Conservation (phyloP, 2,113 vertebrate genomes). For the Albula goreensis region DNA sequence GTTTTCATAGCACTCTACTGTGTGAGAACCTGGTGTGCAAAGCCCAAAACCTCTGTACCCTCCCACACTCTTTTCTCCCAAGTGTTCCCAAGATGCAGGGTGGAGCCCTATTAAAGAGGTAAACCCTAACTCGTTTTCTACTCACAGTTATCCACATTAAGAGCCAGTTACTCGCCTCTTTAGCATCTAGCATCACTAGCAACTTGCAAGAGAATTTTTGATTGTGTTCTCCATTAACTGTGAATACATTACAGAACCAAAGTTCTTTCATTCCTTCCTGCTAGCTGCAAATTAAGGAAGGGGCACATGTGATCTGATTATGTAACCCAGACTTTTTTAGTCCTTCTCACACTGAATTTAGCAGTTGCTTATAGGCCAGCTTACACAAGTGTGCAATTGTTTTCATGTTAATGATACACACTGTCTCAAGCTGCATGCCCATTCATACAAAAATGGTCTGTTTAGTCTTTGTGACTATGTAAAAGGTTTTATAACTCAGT, state of each 20-base stretch:
- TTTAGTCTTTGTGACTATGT: background rate
- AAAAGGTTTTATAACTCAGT: background rate
- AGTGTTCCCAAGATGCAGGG: background rate
- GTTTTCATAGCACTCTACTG: background rate
- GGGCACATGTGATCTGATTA: background rate
- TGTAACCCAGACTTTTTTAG: background rate
- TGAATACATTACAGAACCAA: constrained; percentile 61
- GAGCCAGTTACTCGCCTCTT: constrained; percentile 57
- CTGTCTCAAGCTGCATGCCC: background rate
- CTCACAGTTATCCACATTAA: constrained; percentile 49
- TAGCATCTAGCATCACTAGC: constrained; percentile 56
- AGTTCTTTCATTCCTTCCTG: constrained; percentile 5
- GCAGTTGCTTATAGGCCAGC: too few relatives aligned
- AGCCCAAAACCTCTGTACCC: background rate
- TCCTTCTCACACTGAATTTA: background rate
- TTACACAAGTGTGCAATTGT: background rate
- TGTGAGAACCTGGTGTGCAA: background rate
- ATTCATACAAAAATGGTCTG: background rate
- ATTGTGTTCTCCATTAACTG: constrained; percentile 69
- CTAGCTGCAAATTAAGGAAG: background rate
- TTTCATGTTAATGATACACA: background rate
- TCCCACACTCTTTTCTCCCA: background rate
- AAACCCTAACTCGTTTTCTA: background rate
- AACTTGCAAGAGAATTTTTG: constrained; percentile 73
- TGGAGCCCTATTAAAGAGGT: background rate